These are phyloP conservation scores for Agrypnia vestita DNA, from an alignment of 1,140 invertebrate genomes.

Conservation along the genomic window DNA sequence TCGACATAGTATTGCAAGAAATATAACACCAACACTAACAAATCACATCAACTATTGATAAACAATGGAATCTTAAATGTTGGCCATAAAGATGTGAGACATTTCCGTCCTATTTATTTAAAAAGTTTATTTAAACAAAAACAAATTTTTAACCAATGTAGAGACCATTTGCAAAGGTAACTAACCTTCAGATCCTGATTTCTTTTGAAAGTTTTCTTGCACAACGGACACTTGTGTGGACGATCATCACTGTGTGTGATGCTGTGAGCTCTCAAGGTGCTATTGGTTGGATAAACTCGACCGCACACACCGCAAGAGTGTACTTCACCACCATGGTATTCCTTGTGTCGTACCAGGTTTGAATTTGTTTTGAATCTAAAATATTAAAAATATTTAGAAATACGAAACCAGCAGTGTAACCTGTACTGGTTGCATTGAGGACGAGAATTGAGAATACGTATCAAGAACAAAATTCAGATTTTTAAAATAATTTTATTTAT, in stretches of 20 bases:
- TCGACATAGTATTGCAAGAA: no score
- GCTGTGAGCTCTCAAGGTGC: slow-evolving; percentile 80
- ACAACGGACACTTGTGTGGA: slow-evolving; percentile 80
- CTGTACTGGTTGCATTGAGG: not conserved
- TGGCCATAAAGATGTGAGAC: no score
- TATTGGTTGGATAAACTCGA: slow-evolving; percentile 81
- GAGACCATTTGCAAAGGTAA: not conserved
- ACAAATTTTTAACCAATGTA: no score
- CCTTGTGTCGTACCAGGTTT: slow-evolving; percentile 79
- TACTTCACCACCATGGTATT: slow-evolving; percentile 78
- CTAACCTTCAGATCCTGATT: slow-evolving; percentile 82
- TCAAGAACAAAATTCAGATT: slow-evolving; percentile 3
- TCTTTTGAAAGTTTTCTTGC: slow-evolving; percentile 84
- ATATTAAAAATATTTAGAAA: not conserved
- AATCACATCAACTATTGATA: no score
- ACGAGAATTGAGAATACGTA: not conserved
- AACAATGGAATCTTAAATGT: no score
- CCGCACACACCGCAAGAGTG: slow-evolving; percentile 80
- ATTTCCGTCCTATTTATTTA: no score
- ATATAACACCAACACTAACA: no score
- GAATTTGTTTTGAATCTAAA: slow-evolving; percentile 81
- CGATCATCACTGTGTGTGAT: slow-evolving; percentile 81
- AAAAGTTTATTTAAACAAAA: no score
- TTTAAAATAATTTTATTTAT: not conserved
- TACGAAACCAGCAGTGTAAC: not conserved